Base-by-base conservation (phyloP, 2,113 vertebrate species). In the Mustelus asterias region DNA sequence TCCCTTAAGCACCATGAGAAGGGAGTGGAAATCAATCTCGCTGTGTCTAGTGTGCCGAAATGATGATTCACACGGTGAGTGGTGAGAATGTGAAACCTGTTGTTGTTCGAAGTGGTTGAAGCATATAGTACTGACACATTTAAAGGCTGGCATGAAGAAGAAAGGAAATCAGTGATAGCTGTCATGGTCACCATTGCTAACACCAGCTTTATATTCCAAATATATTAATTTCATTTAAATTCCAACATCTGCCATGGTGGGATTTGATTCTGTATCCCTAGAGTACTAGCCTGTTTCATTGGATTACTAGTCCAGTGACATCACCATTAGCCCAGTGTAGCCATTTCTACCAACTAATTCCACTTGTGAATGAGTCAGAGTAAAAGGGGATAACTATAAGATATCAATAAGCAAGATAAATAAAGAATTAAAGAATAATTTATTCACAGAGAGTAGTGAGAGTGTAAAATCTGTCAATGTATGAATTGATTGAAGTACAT, bases 391-490 rank as follows among this genome's bases (percentile, higher is more conserved):
- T 37, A 37, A 41, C n/a, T 80, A 89, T 54, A 89, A 58, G 10
- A 85, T 26, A 54, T 22, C 86, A 9, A 58, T 8, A 29, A 54
- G 29, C n/a, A 80, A 33, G 14, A 13, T 10, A 58, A 58, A 58
- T 89, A 29, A 89, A 89, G 48, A 89, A 48, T 89, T 89, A 29
- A 89, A 89, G 48, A 89, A 48, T 89, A 14, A 89, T 89, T 26
- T 58, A 24, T 58, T 48, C 20, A 10, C 7, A 41, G 78, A 41
- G 14, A 18, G 4, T 92, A 29, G 11, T 63, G 33, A 63, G n/a
- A 33, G 5, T 92, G n/a, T 54, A 54, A 54, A 54, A 54, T 54
- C 48, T 54, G 29, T 65, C 60, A 13, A 13, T 11, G n/a, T 3
- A 63, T 63, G 29, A 33, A 63, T 14, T 63, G 58, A 33, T 33